Percentiles rank a stretch among this genome's conserved stretches.
These are phyloP conservation scores for Nemurella pictetii DNA, from an alignment of 2,888 invertebrate species.

Conservation along the genomic window DNA sequence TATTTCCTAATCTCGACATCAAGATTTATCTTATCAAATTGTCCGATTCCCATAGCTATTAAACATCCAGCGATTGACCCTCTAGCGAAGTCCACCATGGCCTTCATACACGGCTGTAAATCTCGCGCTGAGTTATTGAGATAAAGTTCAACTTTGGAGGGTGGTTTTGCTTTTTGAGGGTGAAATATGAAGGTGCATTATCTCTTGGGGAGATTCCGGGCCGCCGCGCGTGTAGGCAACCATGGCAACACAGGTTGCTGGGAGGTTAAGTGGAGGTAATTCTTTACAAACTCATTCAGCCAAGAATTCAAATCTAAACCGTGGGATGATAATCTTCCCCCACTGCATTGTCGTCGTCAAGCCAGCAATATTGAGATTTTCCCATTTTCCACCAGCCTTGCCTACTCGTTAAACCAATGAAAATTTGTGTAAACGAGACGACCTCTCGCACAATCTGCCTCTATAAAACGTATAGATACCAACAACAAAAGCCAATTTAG, in stretches of 20 bases:
- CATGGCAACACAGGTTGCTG: slow-evolving; percentile 9
- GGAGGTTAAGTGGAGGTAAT: slow-evolving; percentile 27
- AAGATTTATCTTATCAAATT: slow-evolving; percentile 1
- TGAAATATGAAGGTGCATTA: slow-evolving; percentile 27
- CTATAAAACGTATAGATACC: not conserved
- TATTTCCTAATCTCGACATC: slow-evolving; percentile 2
- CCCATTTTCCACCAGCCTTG: not conserved
- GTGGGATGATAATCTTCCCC: not conserved
- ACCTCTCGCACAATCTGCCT: not conserved
- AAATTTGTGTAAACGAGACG: not conserved
- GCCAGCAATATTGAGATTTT: not conserved
- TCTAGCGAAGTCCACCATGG: not conserved
- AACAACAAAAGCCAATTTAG: not conserved
- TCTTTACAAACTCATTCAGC: slow-evolving; percentile 8
- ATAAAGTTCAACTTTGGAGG: slow-evolving; percentile 15
- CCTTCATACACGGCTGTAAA: not conserved
- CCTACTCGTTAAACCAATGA: not conserved
- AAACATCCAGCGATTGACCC: not conserved
- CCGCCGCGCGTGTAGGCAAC: not conserved
- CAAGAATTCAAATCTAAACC: slow-evolving; percentile 9
- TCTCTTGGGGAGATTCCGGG: slow-evolving; percentile 9
- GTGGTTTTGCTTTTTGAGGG: slow-evolving; percentile 26
- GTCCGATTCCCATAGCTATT: not conserved
- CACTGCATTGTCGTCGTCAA: not conserved
- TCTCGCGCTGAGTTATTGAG: slow-evolving; percentile 28